Percentiles rank a stretch among this genome's conserved stretches.
phyloP scores from a whole-genome alignment of 2,797 vertebrate genomes.

The Gallinago solitaria region DNA sequence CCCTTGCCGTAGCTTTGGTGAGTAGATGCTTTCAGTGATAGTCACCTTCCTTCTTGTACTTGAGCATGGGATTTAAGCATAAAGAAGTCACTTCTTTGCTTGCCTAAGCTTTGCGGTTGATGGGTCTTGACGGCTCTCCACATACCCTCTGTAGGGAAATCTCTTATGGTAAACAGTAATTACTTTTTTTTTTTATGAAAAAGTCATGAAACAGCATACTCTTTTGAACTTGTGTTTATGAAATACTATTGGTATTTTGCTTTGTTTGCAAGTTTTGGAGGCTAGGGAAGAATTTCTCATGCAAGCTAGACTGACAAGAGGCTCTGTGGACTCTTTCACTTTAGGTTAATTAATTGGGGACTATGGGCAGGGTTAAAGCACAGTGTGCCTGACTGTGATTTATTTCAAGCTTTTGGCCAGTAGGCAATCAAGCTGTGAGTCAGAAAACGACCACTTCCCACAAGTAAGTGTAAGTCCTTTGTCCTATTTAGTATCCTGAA shows the following conservation, averaged over 20 bases:
- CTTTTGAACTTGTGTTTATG: not conserved
- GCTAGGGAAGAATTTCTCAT: not conserved
- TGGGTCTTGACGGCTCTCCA: not conserved
- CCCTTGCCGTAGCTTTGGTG: not conserved
- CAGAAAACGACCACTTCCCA: not conserved
- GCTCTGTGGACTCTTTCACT: not conserved
- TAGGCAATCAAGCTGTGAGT: not conserved
- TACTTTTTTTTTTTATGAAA: not conserved
- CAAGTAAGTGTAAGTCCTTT: not conserved
- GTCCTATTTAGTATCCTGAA: not conserved
- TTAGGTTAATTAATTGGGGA: slow-evolving; percentile 38
- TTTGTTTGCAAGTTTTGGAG: not conserved
- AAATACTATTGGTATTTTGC: not conserved
- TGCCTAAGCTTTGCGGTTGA: not conserved
- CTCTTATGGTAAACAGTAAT: not conserved
- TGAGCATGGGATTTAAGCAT: not conserved
- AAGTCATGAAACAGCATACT: fast-evolving
- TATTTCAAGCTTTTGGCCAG: not conserved
- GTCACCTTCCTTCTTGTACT: not conserved
- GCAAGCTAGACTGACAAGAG: not conserved
- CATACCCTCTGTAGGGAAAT: not conserved
- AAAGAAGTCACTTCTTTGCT: not conserved
- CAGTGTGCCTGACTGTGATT: not conserved
- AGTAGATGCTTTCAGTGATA: not conserved
- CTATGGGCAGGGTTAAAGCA: not conserved